Conservation (phyloP, 2,797 vertebrate genomes). For the Graptemys geographica region DNA sequence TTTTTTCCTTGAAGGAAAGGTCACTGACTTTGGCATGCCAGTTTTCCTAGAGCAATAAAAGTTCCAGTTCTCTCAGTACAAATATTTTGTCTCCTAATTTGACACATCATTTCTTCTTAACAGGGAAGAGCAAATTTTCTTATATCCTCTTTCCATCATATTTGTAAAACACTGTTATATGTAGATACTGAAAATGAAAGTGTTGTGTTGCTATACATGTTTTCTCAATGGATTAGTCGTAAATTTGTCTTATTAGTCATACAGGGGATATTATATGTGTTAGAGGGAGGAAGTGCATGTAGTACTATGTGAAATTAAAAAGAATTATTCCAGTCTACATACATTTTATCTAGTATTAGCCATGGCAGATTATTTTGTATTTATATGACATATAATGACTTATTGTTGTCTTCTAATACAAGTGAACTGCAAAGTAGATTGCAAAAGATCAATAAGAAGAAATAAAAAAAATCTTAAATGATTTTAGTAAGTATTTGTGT, state of each 20-base stretch:
- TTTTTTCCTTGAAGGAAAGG: slow-evolving; percentile 28
- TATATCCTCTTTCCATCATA: not conserved
- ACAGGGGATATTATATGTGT: not conserved
- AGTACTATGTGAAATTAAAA: not conserved
- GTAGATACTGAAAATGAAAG: not conserved
- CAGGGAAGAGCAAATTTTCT: not conserved
- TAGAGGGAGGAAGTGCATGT: not conserved
- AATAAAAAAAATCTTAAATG: not conserved
- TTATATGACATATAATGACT: not conserved
- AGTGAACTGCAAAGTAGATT: not conserved
- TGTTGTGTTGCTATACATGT: not conserved
- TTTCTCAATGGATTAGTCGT: not conserved
- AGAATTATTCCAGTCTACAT: not conserved
- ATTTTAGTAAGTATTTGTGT: not conserved
- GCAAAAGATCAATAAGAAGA: not conserved
- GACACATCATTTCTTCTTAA: not conserved
- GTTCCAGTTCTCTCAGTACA: not conserved
- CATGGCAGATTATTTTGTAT: not conserved
- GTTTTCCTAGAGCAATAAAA: slow-evolving; percentile 32
- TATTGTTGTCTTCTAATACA: not conserved
- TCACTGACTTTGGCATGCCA: not conserved
- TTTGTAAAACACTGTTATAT: not conserved
- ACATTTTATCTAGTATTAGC: not conserved
- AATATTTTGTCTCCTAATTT: slow-evolving; percentile 16
- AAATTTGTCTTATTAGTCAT: not conserved